A percentile compares a stretch with the other conserved stretches of the same genome.
phyloP scores from a whole-genome alignment of 1,140 invertebrate genomes.

The Dendrolimus kikuchii region DNA sequence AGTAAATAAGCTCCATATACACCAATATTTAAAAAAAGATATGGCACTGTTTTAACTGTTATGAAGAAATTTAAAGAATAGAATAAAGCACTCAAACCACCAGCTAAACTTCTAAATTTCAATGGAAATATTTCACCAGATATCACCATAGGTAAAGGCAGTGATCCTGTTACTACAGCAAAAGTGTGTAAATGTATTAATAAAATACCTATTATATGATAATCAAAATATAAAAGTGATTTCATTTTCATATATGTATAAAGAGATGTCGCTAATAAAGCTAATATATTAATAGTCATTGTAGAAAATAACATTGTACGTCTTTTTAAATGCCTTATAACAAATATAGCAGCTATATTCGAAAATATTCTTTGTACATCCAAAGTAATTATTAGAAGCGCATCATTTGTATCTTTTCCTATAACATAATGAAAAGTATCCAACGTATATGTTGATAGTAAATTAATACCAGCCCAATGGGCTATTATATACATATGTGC shows the following conservation, averaged over 20 bases:
- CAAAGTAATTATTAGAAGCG: slow-evolving; percentile 2
- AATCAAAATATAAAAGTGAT: slow-evolving; percentile 1
- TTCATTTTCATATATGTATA: slow-evolving; percentile 2
- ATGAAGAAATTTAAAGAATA: slow-evolving; percentile 4
- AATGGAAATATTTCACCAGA: slow-evolving; percentile 9
- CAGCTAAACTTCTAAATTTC: slow-evolving; percentile 4
- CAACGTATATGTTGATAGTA: slow-evolving; percentile 4
- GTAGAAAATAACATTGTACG: slow-evolving; percentile 2
- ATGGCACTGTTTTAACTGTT: slow-evolving; percentile 1
- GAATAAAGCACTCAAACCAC: slow-evolving; percentile 2
- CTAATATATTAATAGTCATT: not conserved
- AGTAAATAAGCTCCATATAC: slow-evolving; percentile 4
- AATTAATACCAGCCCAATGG: slow-evolving; percentile 7
- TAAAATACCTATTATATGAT: not conserved
- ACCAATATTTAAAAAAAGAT: not conserved
- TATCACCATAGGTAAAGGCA: slow-evolving; percentile 3
- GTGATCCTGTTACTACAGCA: slow-evolving; percentile 3
- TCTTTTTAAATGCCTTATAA: slow-evolving; percentile 3
- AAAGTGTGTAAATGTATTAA: slow-evolving; percentile 8
- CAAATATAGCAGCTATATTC: slow-evolving; percentile 1
- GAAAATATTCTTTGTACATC: slow-evolving; percentile 5
- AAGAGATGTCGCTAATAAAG: not conserved
- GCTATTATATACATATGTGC: slow-evolving; percentile 3
- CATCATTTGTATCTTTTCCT: slow-evolving; percentile 3
- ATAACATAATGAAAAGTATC: slow-evolving; percentile 1